phyloP scores from a whole-genome alignment of 2,797 vertebrate species.

The Lacerta agilis region DNA sequence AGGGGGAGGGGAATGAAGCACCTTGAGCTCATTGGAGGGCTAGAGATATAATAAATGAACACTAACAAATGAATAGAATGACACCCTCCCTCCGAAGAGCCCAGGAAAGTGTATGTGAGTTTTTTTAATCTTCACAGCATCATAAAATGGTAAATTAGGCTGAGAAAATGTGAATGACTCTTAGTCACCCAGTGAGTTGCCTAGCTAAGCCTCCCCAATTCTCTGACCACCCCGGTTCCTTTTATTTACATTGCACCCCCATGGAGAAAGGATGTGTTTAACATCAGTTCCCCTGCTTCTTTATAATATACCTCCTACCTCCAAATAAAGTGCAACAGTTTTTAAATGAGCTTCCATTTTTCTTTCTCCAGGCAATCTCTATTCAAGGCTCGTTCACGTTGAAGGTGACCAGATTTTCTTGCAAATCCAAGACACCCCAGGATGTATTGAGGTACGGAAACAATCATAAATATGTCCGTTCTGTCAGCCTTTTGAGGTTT shows the following conservation, averaged over 20 bases:
- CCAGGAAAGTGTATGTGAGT: background rate
- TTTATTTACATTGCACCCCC: background rate
- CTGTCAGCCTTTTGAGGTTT: background rate
- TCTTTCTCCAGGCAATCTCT: slow-evolving; percentile 78
- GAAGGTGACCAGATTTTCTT: slow-evolving; percentile 80
- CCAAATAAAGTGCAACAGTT: slow-evolving; percentile 22
- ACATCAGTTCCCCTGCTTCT: background rate
- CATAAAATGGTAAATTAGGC: background rate
- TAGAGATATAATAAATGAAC: no score
- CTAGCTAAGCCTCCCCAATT: background rate
- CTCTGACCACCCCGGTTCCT: background rate
- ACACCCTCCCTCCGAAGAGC: background rate
- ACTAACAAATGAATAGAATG: background rate
- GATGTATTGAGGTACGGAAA: slow-evolving; percentile 76
- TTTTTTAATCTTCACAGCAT: background rate
- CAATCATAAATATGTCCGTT: background rate
- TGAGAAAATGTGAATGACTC: background rate
- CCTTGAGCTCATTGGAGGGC: no score
- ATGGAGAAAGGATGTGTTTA: background rate
- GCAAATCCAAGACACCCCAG: slow-evolving; percentile 85
- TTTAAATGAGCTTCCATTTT: slow-evolving; percentile 28
- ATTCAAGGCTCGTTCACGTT: slow-evolving; percentile 79
- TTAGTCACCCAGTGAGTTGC: background rate
- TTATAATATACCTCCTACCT: background rate
- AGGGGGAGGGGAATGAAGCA: no score